Evolutionary conservation across 2,797 vertebrate genomes (phyloP).

Genomic region (Myiothlypis coronata): DNA sequence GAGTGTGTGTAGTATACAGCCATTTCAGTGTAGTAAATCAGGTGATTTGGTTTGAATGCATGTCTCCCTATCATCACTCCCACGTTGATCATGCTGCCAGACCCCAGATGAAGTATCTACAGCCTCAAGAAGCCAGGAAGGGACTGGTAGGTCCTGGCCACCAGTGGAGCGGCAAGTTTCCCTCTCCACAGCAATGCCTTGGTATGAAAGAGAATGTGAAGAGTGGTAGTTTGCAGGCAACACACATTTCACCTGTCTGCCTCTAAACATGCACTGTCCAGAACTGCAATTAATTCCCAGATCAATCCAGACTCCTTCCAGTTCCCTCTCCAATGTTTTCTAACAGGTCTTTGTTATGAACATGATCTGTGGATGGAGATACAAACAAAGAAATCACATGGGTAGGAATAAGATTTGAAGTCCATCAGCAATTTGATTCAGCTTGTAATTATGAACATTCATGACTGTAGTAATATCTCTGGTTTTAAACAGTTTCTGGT

Average conservation of each 20-base stretch:
- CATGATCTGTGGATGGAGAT: neutral
- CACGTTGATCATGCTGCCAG: neutral
- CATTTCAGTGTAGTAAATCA: neutral
- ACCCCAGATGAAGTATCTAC: neutral
- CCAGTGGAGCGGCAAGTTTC: neutral
- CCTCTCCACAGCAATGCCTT: neutral
- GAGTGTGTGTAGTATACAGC: neutral
- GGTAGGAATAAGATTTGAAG: neutral
- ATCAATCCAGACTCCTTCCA: neutral
- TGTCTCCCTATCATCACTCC: neutral
- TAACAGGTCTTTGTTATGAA: neutral
- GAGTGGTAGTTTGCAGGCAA: neutral
- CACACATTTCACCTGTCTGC: neutral
- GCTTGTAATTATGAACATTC: neutral
- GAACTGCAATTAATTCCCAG: neutral
- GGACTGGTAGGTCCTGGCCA: neutral
- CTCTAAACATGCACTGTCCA: neutral
- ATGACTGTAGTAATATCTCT: neutral
- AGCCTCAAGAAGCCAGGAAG: neutral
- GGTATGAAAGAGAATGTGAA: neutral
- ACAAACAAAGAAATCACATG: neutral
- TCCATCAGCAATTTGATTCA: neutral
- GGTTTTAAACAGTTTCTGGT: neutral
- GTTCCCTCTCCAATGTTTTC: neutral
- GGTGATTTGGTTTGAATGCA: neutral